A percentile compares a stretch with the other conserved stretches of the same genome.
Evolutionary conservation across 2,113 vertebrate genomes (phyloP).

Genomic region (Fregata magnificens): DNA sequence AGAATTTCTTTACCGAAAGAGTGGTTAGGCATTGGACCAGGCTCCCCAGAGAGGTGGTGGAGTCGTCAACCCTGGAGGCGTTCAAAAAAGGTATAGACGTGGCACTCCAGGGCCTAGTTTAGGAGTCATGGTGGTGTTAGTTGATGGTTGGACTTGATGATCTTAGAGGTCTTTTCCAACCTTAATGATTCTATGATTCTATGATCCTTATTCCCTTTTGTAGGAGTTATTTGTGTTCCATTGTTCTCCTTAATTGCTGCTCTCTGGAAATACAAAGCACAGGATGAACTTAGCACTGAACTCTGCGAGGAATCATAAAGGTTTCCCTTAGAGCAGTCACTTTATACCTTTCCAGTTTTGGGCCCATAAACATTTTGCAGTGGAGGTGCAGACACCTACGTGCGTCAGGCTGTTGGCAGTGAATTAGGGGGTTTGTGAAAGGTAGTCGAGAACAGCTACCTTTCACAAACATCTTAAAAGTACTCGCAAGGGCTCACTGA

Average conservation of each 20-base stretch:
- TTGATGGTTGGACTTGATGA: too few species aligned
- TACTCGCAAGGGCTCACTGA: background rate
- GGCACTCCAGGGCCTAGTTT: too few species aligned
- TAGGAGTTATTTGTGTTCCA: background rate
- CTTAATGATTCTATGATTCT: too few species aligned
- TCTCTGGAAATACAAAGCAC: background rate
- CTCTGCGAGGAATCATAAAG: background rate
- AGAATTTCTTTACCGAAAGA: too few species aligned
- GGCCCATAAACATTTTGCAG: background rate
- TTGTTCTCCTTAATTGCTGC: conserved; percentile 35
- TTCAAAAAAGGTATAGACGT: too few species aligned
- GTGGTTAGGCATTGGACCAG: too few species aligned
- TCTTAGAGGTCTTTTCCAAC: too few species aligned
- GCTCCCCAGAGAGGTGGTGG: too few species aligned
- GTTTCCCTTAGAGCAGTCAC: background rate
- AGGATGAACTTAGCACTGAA: background rate
- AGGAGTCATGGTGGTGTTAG: too few species aligned
- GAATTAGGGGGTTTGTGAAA: background rate
- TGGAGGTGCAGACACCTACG: background rate
- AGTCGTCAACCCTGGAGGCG: too few species aligned
- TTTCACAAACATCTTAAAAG: background rate
- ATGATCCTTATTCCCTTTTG: background rate
- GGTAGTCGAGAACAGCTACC: background rate
- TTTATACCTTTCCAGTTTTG: background rate
- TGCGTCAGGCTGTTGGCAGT: background rate